Conservation (phyloP, 35 echinoderm and acorn worm genomes). For the Apostichopus californicus region DNA sequence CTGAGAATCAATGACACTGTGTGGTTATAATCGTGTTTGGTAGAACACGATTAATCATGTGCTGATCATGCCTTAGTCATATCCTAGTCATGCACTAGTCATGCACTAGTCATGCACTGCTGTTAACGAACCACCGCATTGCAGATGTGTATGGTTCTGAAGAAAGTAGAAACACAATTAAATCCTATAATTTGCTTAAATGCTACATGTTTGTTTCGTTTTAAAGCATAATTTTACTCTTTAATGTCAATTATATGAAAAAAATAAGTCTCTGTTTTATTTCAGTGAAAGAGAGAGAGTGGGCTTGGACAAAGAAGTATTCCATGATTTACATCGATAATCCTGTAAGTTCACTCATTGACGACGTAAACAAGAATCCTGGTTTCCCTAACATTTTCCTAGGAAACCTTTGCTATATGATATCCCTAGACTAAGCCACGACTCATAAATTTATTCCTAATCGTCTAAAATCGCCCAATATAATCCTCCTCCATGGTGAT, state of each 20-base stretch:
- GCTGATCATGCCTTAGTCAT: background rate
- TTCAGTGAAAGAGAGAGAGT: constrained; percentile 37
- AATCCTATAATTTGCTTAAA: background rate
- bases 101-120: background rate
- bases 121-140: background rate
- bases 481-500: no score
- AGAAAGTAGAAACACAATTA: background rate
- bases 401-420: no score
- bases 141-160: no score
- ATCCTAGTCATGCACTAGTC: background rate
- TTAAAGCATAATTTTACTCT: background rate
- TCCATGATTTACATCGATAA: constrained; percentile 95
- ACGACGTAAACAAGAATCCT: no score
- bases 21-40: no score
- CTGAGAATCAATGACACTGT: no score
- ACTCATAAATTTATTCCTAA: no score
- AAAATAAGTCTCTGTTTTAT: background rate
- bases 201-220: background rate
- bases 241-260: no score
- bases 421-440: no score
- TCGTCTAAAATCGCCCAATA: no score
- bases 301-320: constrained; percentile 81
- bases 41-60: no score
- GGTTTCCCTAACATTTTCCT: no score
- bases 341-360: constrained; percentile 69